Evolutionary conservation across 2,888 invertebrate species (phyloP).

Genomic region (Thereva unica): DNA sequence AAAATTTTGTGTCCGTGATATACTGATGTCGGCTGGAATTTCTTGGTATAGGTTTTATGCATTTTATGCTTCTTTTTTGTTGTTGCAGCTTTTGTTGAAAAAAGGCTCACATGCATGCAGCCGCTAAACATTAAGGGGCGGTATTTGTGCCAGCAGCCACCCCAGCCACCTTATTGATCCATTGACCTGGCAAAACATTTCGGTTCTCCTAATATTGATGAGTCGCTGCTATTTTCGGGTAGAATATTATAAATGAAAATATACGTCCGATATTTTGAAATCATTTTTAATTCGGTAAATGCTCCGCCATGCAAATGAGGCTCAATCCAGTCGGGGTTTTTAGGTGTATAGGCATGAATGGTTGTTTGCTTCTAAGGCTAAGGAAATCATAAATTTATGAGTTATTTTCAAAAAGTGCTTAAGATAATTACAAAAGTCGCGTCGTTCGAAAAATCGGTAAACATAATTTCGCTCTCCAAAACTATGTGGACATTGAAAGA

Average conservation of each 20-base stretch:
- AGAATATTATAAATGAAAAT: constrained; percentile 12
- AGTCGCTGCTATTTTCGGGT: constrained; percentile 25
- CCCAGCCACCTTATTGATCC: constrained; percentile 30
- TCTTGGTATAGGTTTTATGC: constrained; percentile 15
- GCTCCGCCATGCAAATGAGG: not conserved
- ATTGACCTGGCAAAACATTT: constrained; percentile 27
- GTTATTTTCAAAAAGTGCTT: too few relatives aligned
- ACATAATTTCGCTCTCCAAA: too few relatives aligned
- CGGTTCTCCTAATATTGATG: constrained; percentile 28
- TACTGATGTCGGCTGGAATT: constrained; percentile 18
- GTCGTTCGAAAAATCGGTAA: too few relatives aligned
- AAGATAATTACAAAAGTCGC: too few relatives aligned
- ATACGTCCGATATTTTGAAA: not conserved
- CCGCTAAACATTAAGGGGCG: constrained; percentile 13
- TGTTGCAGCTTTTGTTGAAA: constrained; percentile 10
- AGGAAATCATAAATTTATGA: too few relatives aligned
- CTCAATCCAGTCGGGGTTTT: too few relatives aligned
- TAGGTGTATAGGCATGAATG: too few relatives aligned
- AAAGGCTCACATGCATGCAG: constrained; percentile 21
- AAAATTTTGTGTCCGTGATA: constrained; percentile 23
- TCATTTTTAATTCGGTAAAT: constrained; percentile 14
- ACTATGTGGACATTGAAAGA: too few relatives aligned
- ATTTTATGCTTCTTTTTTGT: constrained; percentile 1
- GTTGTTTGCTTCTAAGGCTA: too few relatives aligned
- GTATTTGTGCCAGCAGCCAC: constrained; percentile 19